Base-by-base conservation (phyloP, 92 coral and sea anemone genomes). In the Scolanthus callimorphus region DNA sequence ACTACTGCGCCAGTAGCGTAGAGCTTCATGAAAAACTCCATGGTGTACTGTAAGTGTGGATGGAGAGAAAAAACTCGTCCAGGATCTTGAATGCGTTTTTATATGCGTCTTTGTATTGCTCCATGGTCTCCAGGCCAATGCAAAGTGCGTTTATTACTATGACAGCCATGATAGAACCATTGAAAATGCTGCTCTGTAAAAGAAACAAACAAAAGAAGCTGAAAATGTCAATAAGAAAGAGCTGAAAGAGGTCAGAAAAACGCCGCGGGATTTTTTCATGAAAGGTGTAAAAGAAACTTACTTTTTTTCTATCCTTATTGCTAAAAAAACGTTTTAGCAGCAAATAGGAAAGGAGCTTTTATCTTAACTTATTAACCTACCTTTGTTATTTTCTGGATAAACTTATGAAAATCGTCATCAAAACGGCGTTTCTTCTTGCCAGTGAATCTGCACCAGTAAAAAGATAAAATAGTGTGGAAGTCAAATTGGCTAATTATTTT, bases 1-100 rank as follows among this genome's bases (percentile, higher is more conserved):
- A 50, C 98, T 92, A 77, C 95, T 92, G 50, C 74, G 80, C 98
- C 98, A 92, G 63, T 92, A 92, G 98, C 94, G 55, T 92, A 92
- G 31, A 92, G 43, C 56, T 92, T 92, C 81, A 92, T 60, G 15
- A 92, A 31, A 66, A 88, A 92, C 62, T 92, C 98, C 79, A 92
- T 83, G 39, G 98, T 92, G 85, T 92, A 92, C n/a, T n/a, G n/a
- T n/a, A n/a, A n/a, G n/a, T n/a, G n/a, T n/a, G n/a, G 28, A 92
- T 70, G 1, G 98, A 74, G 29, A 92, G 80, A 63, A 92, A 92
- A 2, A 92, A 63, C 55, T 92, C 98, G 58, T 92, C 96, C 49
- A 84, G 39, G 15, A 73, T 78, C 50, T 88, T 82, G 72, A 92
- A 88, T 23, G 80, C 47, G 55, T 77, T 85, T 2, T 69, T 65